Evolutionary conservation across 2,113 vertebrate species (phyloP).

Genomic region (Orycteropus afer): DNA sequence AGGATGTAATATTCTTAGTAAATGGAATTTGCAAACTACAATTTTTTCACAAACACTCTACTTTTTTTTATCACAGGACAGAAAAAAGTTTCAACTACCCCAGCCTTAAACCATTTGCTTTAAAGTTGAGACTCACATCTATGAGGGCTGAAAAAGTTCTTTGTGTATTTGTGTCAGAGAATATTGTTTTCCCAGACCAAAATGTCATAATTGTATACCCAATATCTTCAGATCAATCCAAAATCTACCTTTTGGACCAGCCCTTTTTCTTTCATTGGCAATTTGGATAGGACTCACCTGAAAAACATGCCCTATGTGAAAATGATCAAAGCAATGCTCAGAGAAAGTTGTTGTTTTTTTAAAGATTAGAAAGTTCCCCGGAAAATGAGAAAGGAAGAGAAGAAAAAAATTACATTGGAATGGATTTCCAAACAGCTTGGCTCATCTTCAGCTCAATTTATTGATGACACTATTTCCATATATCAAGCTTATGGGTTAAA

Average conservation of each 20-base stretch:
- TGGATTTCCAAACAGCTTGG: not conserved
- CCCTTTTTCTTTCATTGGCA: not conserved
- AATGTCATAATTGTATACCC: not conserved
- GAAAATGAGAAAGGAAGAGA: constrained; percentile 3
- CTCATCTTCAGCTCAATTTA: not conserved
- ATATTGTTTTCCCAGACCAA: constrained; percentile 17
- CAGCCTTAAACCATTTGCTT: not conserved
- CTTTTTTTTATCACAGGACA: not conserved
- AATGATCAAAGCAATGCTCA: not conserved
- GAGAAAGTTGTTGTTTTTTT: not conserved
- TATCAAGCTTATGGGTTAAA: not conserved
- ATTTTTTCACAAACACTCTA: constrained; percentile 17
- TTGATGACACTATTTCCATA: not conserved
- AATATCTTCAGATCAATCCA: not conserved
- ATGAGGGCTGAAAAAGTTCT: not conserved
- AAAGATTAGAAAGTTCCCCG: not conserved
- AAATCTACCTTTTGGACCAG: not conserved
- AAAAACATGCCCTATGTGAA: not conserved
- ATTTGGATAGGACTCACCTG: not conserved
- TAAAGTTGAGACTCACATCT: not conserved
- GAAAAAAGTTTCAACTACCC: not conserved
- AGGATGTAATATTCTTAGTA: not conserved
- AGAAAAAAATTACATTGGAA: not conserved
- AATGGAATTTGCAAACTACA: not conserved
- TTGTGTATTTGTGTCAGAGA: not conserved